These are phyloP conservation scores for Orchestia grillus DNA, from an alignment of 1,140 invertebrate species.

Conservation along the genomic window DNA sequence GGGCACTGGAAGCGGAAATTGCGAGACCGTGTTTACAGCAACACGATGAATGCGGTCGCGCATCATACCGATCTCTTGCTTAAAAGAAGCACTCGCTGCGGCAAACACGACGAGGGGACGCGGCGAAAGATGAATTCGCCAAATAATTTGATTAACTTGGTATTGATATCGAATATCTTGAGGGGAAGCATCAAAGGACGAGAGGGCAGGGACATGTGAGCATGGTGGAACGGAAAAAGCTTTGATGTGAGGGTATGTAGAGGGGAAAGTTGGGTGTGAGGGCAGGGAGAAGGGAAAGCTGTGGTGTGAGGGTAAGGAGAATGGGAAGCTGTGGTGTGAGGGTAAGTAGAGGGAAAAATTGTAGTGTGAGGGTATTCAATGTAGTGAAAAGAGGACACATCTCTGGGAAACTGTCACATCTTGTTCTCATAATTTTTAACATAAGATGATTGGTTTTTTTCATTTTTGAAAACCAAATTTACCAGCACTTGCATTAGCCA, in stretches of 20 bases:
- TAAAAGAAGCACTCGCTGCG: neutral
- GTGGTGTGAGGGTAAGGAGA: neutral
- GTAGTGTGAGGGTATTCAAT: neutral
- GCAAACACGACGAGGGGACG: neutral
- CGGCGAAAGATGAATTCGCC: neutral
- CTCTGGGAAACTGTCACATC: no score
- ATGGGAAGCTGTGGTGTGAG: neutral
- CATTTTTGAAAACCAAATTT: no score
- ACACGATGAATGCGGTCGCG: neutral
- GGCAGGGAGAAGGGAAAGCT: neutral
- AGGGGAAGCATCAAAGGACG: neutral
- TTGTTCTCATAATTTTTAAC: no score
- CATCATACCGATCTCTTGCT: neutral
- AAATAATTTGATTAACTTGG: conserved; percentile 10
- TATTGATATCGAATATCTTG: neutral
- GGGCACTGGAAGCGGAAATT: no score
- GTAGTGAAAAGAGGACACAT: neutral
- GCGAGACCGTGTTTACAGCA: neutral
- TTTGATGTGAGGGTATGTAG: neutral
- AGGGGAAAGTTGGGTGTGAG: neutral
- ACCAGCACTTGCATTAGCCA: no score
- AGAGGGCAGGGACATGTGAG: neutral
- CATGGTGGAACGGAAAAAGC: neutral
- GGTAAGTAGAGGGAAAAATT: neutral
- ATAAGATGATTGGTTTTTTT: no score